Evolutionary conservation across 2,888 invertebrate species (phyloP).

Genomic region (Drosophila mercatorum): DNA sequence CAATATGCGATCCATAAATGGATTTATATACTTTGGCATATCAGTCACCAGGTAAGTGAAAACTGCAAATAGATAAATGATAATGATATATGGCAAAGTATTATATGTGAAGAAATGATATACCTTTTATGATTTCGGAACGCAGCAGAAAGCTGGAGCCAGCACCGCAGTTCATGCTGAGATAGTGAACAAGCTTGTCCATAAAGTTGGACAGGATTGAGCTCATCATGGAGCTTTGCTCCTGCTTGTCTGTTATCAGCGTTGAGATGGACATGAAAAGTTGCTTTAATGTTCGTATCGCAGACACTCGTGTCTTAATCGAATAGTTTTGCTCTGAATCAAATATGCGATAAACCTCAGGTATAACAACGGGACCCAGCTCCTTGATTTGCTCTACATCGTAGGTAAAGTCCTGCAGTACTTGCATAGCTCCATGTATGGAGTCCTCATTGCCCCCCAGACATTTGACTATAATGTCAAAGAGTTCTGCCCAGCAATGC

Average conservation of each 20-base stretch:
- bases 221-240: constrained; percentile 87
- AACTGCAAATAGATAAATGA: constrained; percentile 38
- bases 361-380: constrained; percentile 89
- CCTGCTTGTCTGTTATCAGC: constrained; percentile 85
- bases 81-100: neutral
- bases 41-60: constrained; percentile 87
- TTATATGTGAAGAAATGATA: neutral
- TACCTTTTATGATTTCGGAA: constrained; percentile 87
- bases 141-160: constrained; percentile 87
- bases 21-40: constrained; percentile 87
- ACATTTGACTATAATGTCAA: constrained; percentile 88
- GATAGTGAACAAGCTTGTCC: constrained; percentile 87
- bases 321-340: constrained; percentile 86
- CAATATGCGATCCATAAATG: constrained; percentile 87
- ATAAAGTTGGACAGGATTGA: constrained; percentile 89
- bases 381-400: constrained; percentile 89
- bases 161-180: constrained; percentile 86
- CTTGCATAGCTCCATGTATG: constrained; percentile 90
- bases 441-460: constrained; percentile 87
- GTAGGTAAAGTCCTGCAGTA: constrained; percentile 88
- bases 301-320: constrained; percentile 87
- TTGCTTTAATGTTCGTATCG: constrained; percentile 88
- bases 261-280: constrained; percentile 85
- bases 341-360: constrained; percentile 89
- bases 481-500: constrained; percentile 89